These are phyloP conservation scores for Aphelenchoides bicaudatus DNA, from an alignment of 2,888 invertebrate genomes.

Conservation along the genomic window DNA sequence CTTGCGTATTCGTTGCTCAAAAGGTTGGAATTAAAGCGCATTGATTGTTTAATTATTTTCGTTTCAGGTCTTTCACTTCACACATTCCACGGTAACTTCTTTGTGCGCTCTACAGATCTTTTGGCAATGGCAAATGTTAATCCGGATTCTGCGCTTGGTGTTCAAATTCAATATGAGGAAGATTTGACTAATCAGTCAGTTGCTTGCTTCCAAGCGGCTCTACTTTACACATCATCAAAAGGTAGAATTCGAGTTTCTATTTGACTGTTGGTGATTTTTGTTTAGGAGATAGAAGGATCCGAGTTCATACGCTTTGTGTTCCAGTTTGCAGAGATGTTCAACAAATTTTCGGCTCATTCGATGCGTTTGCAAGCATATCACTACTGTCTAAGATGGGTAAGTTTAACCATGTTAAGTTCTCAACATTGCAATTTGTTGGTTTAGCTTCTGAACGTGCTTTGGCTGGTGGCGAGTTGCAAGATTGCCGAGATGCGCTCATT, in stretches of 20 bases:
- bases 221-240: slow-evolving; percentile 90
- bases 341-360: slow-evolving; percentile 82
- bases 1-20: slow-evolving; percentile 88
- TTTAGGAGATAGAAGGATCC: slow-evolving; percentile 81
- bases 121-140: slow-evolving; percentile 92
- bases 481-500: slow-evolving; percentile 91
- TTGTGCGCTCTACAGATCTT: slow-evolving; percentile 93
- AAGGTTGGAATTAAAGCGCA: slow-evolving; percentile 65
- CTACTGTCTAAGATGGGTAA: slow-evolving; percentile 90
- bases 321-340: slow-evolving; percentile 80
- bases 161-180: slow-evolving; percentile 91
- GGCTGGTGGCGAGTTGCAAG: slow-evolving; percentile 72
- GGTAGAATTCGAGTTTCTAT: slow-evolving; percentile 64
- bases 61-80: slow-evolving; percentile 80
- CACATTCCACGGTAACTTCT: slow-evolving; percentile 98
- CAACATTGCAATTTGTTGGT: slow-evolving; percentile 12
- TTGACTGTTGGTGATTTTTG: slow-evolving; percentile 5
- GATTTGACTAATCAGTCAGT: slow-evolving; percentile 74
- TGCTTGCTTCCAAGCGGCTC: slow-evolving; percentile 93
- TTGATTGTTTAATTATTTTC: slow-evolving; percentile 13
- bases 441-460: slow-evolving; percentile 84
- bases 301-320: slow-evolving; percentile 92
- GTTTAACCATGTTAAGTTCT: not conserved
- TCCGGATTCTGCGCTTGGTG: slow-evolving; percentile 94
- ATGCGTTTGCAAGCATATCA: slow-evolving; percentile 86